A percentile compares a stretch with the other conserved stretches of the same genome.
These are phyloP conservation scores for Drosophila asahinai DNA, from an alignment of 1,140 invertebrate species.

Conservation along the genomic window DNA sequence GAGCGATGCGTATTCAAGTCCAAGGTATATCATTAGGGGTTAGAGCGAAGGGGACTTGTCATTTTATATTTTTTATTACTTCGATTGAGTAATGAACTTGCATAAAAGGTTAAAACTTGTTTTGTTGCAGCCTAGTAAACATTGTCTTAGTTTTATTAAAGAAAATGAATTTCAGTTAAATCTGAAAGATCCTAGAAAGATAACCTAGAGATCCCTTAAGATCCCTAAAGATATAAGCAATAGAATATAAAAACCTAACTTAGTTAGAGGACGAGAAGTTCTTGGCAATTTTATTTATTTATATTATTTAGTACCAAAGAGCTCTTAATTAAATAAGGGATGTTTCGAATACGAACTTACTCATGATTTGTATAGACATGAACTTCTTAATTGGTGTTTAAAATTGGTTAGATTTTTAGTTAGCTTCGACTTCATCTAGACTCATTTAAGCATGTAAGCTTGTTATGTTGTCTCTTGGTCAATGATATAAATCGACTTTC, in stretches of 20 bases:
- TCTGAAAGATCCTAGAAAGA: not conserved
- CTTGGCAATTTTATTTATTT: not conserved
- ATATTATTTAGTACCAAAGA: not conserved
- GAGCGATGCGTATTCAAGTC: slow-evolving; percentile 20
- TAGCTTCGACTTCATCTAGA: not conserved
- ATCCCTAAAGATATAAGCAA: not conserved
- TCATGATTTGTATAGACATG: not conserved
- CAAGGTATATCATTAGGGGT: slow-evolving; percentile 27
- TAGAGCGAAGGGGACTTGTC: not conserved
- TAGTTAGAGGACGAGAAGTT: too few relatives aligned
- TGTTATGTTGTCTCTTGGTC: slow-evolving; percentile 81
- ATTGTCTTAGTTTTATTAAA: not conserved
- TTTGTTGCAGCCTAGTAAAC: not conserved
- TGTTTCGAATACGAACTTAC: not conserved
- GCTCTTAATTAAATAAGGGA: too few relatives aligned
- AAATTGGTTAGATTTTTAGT: not conserved
- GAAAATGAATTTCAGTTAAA: not conserved
- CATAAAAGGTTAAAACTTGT: not conserved
- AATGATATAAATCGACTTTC: slow-evolving; percentile 83
- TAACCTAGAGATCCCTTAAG: too few relatives aligned
- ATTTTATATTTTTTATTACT: not conserved
- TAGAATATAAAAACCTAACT: not conserved
- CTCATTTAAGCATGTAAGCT: slow-evolving; percentile 62
- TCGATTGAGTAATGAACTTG: not conserved
- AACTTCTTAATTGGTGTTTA: not conserved